Conservation (phyloP, 2,797 vertebrate genomes). For the Tympanoctomys barrerae region DNA sequence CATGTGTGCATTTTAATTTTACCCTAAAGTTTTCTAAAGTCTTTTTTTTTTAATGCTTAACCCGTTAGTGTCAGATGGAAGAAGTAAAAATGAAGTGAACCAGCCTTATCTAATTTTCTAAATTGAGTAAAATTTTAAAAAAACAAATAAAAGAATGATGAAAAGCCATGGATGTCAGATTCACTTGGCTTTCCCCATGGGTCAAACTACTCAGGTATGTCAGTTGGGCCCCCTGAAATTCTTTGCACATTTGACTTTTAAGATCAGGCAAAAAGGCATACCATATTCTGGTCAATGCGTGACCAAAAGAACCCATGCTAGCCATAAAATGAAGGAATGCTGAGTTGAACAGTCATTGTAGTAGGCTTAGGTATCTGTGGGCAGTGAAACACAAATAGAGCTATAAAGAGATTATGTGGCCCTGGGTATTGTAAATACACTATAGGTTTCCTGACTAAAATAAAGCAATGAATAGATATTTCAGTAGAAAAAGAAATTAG, state of each 20-base stretch:
- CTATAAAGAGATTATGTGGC: slow-evolving; percentile 36
- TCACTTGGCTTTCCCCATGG: slow-evolving; percentile 60
- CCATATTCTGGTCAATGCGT: not conserved
- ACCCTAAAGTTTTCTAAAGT: slow-evolving; percentile 53
- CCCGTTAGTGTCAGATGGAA: slow-evolving; percentile 68
- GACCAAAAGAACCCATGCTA: not conserved
- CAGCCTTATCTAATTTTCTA: slow-evolving; percentile 79
- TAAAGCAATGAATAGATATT: slow-evolving; percentile 37
- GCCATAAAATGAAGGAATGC: not conserved
- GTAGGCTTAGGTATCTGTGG: not conserved
- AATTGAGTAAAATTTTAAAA: slow-evolving; percentile 72
- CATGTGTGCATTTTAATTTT: slow-evolving; percentile 64
- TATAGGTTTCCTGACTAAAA: not conserved
- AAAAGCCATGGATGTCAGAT: slow-evolving; percentile 59
- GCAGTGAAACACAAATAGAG: slow-evolving; percentile 11
- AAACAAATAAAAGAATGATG: slow-evolving; percentile 70
- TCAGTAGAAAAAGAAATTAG: slow-evolving; percentile 67
- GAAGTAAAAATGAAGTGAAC: slow-evolving; percentile 62
- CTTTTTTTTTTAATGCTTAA: slow-evolving; percentile 2
- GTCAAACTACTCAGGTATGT: slow-evolving; percentile 59
- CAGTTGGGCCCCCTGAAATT: slow-evolving; percentile 57
- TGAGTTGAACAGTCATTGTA: not conserved
- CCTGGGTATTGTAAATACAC: not conserved
- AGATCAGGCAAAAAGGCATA: not conserved
- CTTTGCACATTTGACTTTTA: slow-evolving; percentile 62